Evolutionary conservation across 1,140 invertebrate species (phyloP), one percentile per base, ranked within the genome.

Genomic region (Cyclargus thomasi): DNA sequence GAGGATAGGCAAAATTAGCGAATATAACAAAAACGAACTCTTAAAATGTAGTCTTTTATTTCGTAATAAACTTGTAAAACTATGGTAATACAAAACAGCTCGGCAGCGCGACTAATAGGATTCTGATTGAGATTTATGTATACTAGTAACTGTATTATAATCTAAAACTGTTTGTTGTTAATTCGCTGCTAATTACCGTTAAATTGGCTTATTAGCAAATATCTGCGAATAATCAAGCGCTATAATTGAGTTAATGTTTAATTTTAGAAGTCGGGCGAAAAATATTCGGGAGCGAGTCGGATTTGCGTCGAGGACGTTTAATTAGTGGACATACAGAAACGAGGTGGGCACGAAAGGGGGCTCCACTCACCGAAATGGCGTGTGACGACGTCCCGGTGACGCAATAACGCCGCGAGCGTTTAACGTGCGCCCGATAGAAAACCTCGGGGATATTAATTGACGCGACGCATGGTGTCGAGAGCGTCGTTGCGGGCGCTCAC

Each of bases 401-500:
- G 18, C 17, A 18, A 21, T 2, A 11, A 11, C 17, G 55, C 17
- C 18, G 29, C 29, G 5, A 29, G 29, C 29, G 29, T 29, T n/a
- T 59, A 59, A 59, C 57, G 65, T 67, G 64, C 57, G 35, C 65
- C 57, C 57, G 29, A 57, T 67, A 67, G 57, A 67, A 67, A 67
- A 67, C 7, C 65, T 75, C 71, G 74, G 72, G 63, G 74, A 75
- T 72, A 80, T 80, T 84, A 84, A 78, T 82, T 78, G 67, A 74
- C 73, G 74, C 69, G 74, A 76, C 71, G 70, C 72, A 71, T 35
- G 63, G 67, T 72, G 71, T 69, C 64, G 67, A 83, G 77, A 80
- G 81, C 76, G 77, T 81, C 76, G 71, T 80, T 75, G 81, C 83
- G 74, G 74, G 57, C 69, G 76, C 74, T 74, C 77, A 85, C 77